Percentiles rank a stretch among this genome's conserved stretches.
Conservation (phyloP, 2,888 invertebrate genomes). For the Sphecodes monilicornis region DNA sequence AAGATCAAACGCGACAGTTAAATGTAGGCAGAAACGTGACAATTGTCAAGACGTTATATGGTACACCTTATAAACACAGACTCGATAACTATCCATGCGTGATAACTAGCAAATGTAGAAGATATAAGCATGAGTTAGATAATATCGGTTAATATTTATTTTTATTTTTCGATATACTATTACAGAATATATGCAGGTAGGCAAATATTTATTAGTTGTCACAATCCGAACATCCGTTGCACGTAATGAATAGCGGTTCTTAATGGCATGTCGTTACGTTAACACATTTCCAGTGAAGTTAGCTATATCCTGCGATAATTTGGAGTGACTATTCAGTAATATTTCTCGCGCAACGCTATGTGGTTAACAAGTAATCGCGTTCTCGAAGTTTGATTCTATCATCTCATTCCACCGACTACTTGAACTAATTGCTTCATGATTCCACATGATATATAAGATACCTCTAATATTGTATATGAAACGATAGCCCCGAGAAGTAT, state of each 20-base stretch:
- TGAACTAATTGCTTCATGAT: conserved; percentile 62
- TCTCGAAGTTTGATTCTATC: conserved; percentile 59
- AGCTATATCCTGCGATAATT: conserved; percentile 34
- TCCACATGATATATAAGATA: conserved; percentile 46
- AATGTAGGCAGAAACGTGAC: too few relatives aligned
- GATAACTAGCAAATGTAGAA: too few relatives aligned
- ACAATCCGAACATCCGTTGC: conserved; percentile 61
- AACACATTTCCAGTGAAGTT: conserved; percentile 50
- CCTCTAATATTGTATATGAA: conserved; percentile 30
- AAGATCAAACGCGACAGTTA: too few relatives aligned
- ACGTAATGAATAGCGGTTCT: conserved; percentile 51
- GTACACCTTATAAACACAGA: too few relatives aligned
- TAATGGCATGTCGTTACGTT: conserved; percentile 62
- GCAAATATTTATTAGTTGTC: conserved; percentile 63
- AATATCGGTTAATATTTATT: too few relatives aligned
- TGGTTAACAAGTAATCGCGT: conserved; percentile 50
- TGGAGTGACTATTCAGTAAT: conserved; percentile 49
- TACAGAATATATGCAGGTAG: conserved; percentile 32
- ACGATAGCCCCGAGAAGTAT: conserved; percentile 43
- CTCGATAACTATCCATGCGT: too few relatives aligned
- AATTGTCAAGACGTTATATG: too few relatives aligned
- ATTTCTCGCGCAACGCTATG: conserved; percentile 43
- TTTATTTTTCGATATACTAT: too few relatives aligned
- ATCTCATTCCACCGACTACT: conserved; percentile 57
- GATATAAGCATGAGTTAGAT: too few relatives aligned